Evolutionary conservation across 2,888 invertebrate genomes (phyloP).

Genomic region (Halocaridina rubra): DNA sequence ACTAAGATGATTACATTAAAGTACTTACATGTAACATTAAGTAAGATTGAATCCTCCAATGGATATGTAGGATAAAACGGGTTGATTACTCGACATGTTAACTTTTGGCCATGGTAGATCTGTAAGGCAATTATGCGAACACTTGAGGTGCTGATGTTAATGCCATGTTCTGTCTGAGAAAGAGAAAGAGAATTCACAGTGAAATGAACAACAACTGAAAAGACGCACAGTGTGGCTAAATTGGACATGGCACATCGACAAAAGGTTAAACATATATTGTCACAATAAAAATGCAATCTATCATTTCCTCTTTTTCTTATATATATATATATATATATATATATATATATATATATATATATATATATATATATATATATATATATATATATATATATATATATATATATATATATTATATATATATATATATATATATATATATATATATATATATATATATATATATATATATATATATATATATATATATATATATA

Average conservation of each 20-base stretch:
- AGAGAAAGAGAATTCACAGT: background rate
- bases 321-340: background rate
- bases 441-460: too few species aligned
- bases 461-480: too few species aligned
- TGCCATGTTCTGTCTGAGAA: constrained; percentile 46
- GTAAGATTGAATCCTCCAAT: constrained; percentile 36
- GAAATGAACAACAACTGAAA: background rate
- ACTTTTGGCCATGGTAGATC: constrained; percentile 40
- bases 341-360: background rate
- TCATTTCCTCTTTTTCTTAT: too few species aligned
- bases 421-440: too few species aligned
- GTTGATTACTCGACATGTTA: constrained; percentile 47
- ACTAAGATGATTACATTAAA: background rate
- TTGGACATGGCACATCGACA: background rate
- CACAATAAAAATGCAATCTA: too few species aligned
- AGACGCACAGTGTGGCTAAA: background rate
- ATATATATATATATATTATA: too few species aligned
- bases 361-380: background rate
- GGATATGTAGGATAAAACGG: constrained; percentile 36
- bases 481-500: too few species aligned
- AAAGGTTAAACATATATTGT: background rate
- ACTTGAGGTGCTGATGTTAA: constrained; percentile 44
- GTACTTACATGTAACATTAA: constrained; percentile 56
- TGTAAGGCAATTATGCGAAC: constrained; percentile 37
- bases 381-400: background rate